Base-by-base conservation (phyloP, 1,140 invertebrate species). In the Drosophila persimilis region DNA sequence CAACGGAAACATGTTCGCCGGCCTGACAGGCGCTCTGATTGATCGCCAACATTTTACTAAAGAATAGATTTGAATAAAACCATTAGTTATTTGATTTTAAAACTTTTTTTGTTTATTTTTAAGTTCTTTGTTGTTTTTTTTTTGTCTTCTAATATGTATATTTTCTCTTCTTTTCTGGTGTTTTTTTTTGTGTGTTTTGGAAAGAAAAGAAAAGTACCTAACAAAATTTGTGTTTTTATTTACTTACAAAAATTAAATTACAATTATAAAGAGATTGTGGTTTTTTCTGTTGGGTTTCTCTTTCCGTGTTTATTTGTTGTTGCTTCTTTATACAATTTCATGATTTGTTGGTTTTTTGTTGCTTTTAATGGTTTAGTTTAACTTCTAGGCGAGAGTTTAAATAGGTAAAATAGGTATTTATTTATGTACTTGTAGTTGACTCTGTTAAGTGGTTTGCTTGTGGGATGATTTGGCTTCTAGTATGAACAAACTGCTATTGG, bases 201-300 rank as follows among this genome's bases (percentile, higher is more conserved):
- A 77, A 80, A 63, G 47, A 79, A 85, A 64, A 85, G 61, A 85
- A 77, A 65, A 72, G 24, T 26, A 26, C 24, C 24, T 26, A 26
- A 26, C 24, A 26, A 26, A 26, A 26, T 26, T 26, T 26, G 24
- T 61, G 52, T 41, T 65, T 53, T 61, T 67, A 64, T 48, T 66
- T 71, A 77, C 51, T 86, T 86, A 73, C 61, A 80, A 80, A 65
- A 85, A 84, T 77, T 85, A 85, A 80, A 73, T 63, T 85, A 80
- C 69, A 85, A 76, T 85, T 70, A 66, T 66, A 66, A 66, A 73
- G 57, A 69, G 53, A 51, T 83, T 80, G 73, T 55, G 60, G 59
- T 48, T 67, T 70, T 69, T 69, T 73, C 29, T 45, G 35, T 60
- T 54, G 59, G 58, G 61, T 65, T 65, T 73, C 60, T 51, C 31